Evolutionary conservation across 2,113 vertebrate species (phyloP), one percentile per base, ranked within the genome.

Genomic region (Fregata magnificens): DNA sequence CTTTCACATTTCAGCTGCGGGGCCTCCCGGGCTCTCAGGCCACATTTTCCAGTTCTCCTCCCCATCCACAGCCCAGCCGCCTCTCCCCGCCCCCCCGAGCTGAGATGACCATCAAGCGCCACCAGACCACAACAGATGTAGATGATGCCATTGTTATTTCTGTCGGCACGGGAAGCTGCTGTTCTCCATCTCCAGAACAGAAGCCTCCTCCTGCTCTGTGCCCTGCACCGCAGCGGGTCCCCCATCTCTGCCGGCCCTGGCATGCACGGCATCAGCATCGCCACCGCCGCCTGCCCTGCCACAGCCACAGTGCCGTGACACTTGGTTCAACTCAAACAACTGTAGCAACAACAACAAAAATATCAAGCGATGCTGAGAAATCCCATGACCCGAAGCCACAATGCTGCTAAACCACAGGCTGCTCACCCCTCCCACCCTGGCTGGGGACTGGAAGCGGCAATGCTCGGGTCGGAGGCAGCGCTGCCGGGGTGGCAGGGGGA

Each of bases 381-480:
- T 66, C 78, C 24, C 82, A 38, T 25, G 47, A 73, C 49, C 58
- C 3, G 4, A 77, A 82, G 65, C 34, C 77, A n/a, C 82, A 61
- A 7, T 0, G 24, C 71, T 78, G n/a, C 76, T 77, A 36, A 76
- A 17, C 31, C 53, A 65, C 69, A n/a, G 6, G 2, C 28, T 10
- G 6, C 7, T 52, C 66, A 25, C 32, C 31, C n/a, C 52, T 52
- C 55, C 47, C 53, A 11, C 16, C 38, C 52, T 14, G 3, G 70
- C n/a, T 5, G 1, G 66, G 36, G 29, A 50, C 66, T 32, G 67
- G 72, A 34, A 25, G 40, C 7, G 10, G 56, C 44, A 14, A 10
- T 0, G 58, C 71, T 53, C 4, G 2, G 16, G 25, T 62, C 6
- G 6, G n/a, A 50, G 63, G 18, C 59, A 20, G 49, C 2, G 22